Evolutionary conservation across 1,140 invertebrate species (phyloP), one percentile per base, ranked within the genome.

Genomic region (Ctenoplectra terminalis): DNA sequence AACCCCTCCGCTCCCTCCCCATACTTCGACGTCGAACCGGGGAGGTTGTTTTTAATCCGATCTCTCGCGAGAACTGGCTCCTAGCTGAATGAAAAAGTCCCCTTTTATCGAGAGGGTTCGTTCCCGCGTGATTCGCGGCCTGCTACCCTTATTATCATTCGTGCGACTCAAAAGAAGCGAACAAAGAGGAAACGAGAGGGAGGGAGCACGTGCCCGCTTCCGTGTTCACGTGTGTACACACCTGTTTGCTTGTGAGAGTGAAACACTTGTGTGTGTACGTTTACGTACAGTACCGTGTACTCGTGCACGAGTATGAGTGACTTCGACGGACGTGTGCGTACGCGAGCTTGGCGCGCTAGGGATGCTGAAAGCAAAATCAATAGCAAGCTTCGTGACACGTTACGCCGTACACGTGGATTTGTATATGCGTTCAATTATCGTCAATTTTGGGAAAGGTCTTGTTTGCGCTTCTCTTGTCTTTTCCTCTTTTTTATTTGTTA

Each of bases 301-400:
- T 37, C 9, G 4, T 40, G 31, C 60, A 17, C 26, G 34, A 8
- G 46, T 34, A 3, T 9, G 50, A 31, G 29, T 20, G 15, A 50
- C 15, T 17, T 31, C 9, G 34, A 13, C 13, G 11, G 48, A 37
- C 13, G 52, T 17, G 7, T 50, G 15, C 37, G 37, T 34, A 11
- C 48, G 76, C 43, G 73, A 61, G 74, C 78, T 15, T 13, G 26
- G 58, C 75, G 66, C 63, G 60, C 79, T 63, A 78, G 83, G 89
- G 90, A 91, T 89, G 89, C 90, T 90, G 90, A 83, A 69, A 82
- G 83, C 80, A 90, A 90, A 91, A 91, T 91, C 90, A 91, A 91
- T 91, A 91, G 75, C 79, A 71, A 86, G 76, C 87, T 90, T 88
- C 86, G 75, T 84, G 84, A 87, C 84, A 82, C 87, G 77, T 86